Evolutionary conservation across 2,888 invertebrate species (phyloP).

Genomic region (Malachius bipustulatus): DNA sequence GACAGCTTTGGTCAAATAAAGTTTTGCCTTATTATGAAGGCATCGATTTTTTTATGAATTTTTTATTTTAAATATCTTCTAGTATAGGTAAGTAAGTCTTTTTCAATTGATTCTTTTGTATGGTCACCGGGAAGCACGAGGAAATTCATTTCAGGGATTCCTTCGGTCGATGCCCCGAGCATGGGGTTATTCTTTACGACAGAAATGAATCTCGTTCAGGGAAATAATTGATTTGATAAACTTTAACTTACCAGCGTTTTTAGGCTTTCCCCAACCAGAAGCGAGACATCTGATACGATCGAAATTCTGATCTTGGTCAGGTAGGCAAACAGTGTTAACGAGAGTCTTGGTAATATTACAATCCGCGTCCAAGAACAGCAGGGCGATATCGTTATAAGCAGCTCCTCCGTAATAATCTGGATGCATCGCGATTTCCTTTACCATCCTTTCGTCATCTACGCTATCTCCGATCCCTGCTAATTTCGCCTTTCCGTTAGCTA

Average conservation of each 20-base stretch:
- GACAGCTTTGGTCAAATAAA: too few species aligned
- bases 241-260: background rate
- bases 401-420: slow-evolving; percentile 18
- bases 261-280: slow-evolving; percentile 21
- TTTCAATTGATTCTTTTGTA: too few species aligned
- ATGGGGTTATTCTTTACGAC: too few species aligned
- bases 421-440: slow-evolving; percentile 19
- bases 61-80: too few species aligned
- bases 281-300: slow-evolving; percentile 19
- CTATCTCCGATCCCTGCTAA: slow-evolving; percentile 6
- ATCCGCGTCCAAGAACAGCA: slow-evolving; percentile 19
- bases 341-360: slow-evolving; percentile 11
- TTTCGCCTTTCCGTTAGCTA: slow-evolving; percentile 7
- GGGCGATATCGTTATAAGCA: slow-evolving; percentile 22
- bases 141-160: too few species aligned
- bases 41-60: too few species aligned
- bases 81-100: too few species aligned
- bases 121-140: too few species aligned
- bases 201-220: too few species aligned
- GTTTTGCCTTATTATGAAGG: too few species aligned
- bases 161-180: too few species aligned
- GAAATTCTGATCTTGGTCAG: slow-evolving; percentile 12
- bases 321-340: slow-evolving; percentile 20
- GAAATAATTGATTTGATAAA: too few species aligned
- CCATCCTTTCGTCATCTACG: background rate